These are phyloP conservation scores for Prunella himalayana DNA, from an alignment of 2,113 vertebrate species.

Conservation along the genomic window DNA sequence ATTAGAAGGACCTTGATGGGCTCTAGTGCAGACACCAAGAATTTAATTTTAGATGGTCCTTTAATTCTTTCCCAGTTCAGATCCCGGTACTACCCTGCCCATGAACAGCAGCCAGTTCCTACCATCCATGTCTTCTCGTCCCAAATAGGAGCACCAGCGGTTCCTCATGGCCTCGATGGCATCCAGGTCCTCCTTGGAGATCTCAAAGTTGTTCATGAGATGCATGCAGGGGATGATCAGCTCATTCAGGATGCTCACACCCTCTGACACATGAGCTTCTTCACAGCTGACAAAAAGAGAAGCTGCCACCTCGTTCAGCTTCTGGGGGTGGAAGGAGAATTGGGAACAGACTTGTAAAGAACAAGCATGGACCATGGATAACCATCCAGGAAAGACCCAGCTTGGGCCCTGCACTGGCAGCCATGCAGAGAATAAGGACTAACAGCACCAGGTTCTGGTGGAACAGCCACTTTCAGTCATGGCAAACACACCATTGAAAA, in stretches of 20 bases:
- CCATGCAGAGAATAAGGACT: neutral
- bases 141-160: constrained; percentile 92
- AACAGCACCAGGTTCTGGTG: neutral
- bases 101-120: neutral
- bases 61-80: neutral
- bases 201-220: constrained; percentile 80
- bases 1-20: accelerated
- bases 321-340: constrained; percentile 66
- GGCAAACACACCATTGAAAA: neutral
- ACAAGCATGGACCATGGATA: neutral
- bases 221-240: constrained; percentile 93
- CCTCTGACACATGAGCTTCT: constrained; percentile 81
- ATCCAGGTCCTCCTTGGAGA: constrained; percentile 85
- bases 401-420: neutral
- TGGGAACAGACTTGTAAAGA: neutral
- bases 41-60: neutral
- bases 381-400: neutral
- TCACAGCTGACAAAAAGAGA: constrained; percentile 83
- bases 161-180: constrained; percentile 88
- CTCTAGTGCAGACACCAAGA: neutral
- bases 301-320: constrained; percentile 85
- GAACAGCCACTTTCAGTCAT: neutral
- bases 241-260: constrained; percentile 85
- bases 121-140: constrained; percentile 89
- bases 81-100: neutral